Evolutionary conservation across 1,140 invertebrate species (phyloP), one percentile per base, ranked within the genome.

Genomic region (Ceratina japonica): DNA sequence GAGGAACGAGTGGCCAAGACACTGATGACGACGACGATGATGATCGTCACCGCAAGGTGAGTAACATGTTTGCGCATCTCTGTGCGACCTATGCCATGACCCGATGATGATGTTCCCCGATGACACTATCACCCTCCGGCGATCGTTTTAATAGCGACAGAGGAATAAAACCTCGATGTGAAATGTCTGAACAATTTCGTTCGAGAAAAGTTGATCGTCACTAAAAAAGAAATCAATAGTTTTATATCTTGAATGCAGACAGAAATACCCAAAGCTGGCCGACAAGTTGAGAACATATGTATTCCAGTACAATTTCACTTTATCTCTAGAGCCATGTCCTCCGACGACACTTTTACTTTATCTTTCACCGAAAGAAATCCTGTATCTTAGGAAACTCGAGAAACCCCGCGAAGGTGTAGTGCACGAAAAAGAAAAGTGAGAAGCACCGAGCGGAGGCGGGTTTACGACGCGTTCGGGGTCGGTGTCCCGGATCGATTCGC

Each of bases 61-160:
- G 75, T 80, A 51, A 73, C 62, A 80, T 79, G 72, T 76, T 80
- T 80, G 24, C 61, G 71, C 61, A 37, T 44, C 37, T 44, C 61
- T 31, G 61, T 63, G 31, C 54, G 71, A 74, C 61, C 71, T 27
- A 31, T 31, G 70, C 71, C 71, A 31, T 74, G 71, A 74, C 71
- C 71, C 58, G 61, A n/a, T 64, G 49, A 63, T 22, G 71, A 73
- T 74, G 70, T 80, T 76, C 71, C 81, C 24, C 22, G 59, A 74
- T 64, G 71, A 74, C 61, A 74, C 71, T 58, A 54, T 74, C 71
- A 15, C 61, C 71, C 71, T 54, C 59, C 10, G 71, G 71, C 71
- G 24, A 74, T 64, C 62, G 18, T 63, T 54, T 74, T 74, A 64
- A 74, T 54, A 27, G 13, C 71, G 27, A 51, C 24, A 7, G 3